These are phyloP conservation scores for Dryococelus australis DNA, from an alignment of 2,888 invertebrate genomes.

Conservation along the genomic window DNA sequence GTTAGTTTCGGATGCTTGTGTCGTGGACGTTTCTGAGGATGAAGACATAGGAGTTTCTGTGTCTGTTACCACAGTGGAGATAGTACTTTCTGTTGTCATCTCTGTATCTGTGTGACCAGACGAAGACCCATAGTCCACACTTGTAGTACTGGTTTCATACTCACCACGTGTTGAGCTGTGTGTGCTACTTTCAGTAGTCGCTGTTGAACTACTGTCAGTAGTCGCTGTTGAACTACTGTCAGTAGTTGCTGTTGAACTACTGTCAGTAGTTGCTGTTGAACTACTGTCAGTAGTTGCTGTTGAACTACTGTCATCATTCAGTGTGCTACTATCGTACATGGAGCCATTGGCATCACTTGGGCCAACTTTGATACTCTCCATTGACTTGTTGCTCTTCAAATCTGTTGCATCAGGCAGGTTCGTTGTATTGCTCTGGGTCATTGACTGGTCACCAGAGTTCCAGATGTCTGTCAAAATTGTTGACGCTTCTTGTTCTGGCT, in stretches of 20 bases:
- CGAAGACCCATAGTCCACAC: background rate
- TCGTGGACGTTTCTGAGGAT: background rate
- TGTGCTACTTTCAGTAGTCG: background rate
- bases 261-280: background rate
- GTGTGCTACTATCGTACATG: background rate
- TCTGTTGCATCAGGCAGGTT: background rate
- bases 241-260: too few species aligned
- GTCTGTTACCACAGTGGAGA: too few species aligned
- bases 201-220: too few species aligned
- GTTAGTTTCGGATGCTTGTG: background rate
- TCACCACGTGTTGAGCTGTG: background rate
- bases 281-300: background rate
- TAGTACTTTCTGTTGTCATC: too few species aligned
- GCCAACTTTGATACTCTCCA: background rate
- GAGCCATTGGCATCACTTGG: background rate
- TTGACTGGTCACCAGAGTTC: background rate
- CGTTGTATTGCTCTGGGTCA: background rate
- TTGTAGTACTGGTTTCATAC: background rate
- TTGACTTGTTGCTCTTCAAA: background rate
- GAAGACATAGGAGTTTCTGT: too few species aligned
- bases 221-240: background rate
- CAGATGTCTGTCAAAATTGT: background rate
- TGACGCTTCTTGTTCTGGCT: background rate
- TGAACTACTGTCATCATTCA: background rate
- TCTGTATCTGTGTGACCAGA: background rate